Base-by-base conservation (phyloP, 1,140 invertebrate species). In the Cyclina sinensis region DNA sequence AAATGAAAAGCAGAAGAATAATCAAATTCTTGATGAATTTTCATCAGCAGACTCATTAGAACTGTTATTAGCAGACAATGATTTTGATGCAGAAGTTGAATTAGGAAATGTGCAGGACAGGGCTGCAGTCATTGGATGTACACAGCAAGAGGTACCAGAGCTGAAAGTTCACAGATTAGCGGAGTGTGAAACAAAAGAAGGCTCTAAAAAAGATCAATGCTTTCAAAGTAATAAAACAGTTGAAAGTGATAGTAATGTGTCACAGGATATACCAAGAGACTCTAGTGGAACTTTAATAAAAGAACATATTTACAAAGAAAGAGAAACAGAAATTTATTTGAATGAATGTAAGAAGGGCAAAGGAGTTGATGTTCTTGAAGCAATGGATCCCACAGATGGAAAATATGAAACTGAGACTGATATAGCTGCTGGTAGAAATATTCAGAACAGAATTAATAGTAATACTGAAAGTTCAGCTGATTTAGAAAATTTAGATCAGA, bases 21-120 rank as follows among this genome's bases (percentile, higher is more conserved):
- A 46, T 2, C n/a, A 9, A 12, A 24, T 24, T 57, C 51, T 35
- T 30, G 54, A 51, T 27, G 43, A 21, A n/a, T 80, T 87, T 27
- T 59, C 74, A 27, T 87, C 85, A 14, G 37, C n/a, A 7, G 85
- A 87, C 65, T 87, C 85, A 24, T 86, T 86, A 46, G 84, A 86
- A 14, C 32, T 78, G n/a, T n/a, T 86, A 51, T 5, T 87, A 30
- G 74, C 54, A 12, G 76, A 80, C 27, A 32, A 80, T 51, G 16
- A 48, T 65, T 87, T 87, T 87, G 35, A 79, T 1, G 37, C 37
- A 80, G 84, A 86, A 27, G 39, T 39, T 9, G 11, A 78, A 14
- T 21, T n/a, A 85, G 30, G 32, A 27, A 54, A 30, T 46, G 24
- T 12, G 21, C 14, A 70, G 37, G 39, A 30, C 24, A 37, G 37